phyloP scores from a whole-genome alignment of 64 coral and sea anemone species.

The Hydrozoanthus tunicans region DNA sequence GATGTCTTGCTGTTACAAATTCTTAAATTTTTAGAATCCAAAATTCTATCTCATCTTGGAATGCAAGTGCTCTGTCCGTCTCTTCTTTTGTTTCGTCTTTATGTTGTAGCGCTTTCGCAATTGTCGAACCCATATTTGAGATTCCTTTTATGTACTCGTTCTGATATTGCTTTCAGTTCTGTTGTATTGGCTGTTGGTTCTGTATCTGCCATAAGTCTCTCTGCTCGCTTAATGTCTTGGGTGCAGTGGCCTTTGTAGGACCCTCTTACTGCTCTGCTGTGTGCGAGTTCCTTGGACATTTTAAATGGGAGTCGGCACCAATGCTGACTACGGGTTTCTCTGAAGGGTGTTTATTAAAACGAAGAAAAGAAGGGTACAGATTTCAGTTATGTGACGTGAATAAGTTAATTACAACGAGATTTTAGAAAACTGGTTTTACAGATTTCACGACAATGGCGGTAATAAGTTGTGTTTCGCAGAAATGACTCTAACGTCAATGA shows the following conservation, averaged over 20 bases:
- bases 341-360: neutral
- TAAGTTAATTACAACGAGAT: neutral
- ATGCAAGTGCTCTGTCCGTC: conserved; percentile 23
- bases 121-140: conserved; percentile 8
- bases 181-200: neutral
- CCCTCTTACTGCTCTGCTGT: too few species aligned
- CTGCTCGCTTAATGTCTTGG: neutral
- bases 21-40: conserved; percentile 38
- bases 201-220: neutral
- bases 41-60: conserved; percentile 28
- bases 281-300: too few species aligned
- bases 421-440: neutral
- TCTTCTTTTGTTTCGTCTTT: conserved; percentile 13
- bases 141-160: conserved; percentile 26
- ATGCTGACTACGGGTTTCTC: neutral
- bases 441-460: neutral
- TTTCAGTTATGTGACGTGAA: neutral
- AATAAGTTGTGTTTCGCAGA: too few species aligned
- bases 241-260: too few species aligned
- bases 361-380: neutral
- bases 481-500: too few species aligned
- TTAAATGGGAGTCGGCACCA: too few species aligned
- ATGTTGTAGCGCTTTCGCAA: conserved; percentile 1
- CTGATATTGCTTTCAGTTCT: neutral
- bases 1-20: conserved; percentile 1